Base-by-base conservation (phyloP, 2,113 vertebrate species). In the Gymnorhina tibicen region DNA sequence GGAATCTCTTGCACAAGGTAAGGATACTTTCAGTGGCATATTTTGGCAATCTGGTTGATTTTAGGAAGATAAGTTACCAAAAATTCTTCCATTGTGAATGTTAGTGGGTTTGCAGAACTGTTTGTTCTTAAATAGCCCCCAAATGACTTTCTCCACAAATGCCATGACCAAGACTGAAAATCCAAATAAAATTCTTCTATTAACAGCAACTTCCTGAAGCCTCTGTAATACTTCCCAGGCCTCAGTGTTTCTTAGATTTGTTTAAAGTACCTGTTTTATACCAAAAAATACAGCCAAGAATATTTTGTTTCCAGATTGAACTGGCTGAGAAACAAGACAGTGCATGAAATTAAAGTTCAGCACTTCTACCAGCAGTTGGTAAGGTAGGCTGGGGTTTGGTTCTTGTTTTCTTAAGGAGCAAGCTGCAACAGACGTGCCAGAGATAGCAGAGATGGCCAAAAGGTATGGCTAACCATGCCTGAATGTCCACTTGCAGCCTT, bases 1-100 rank as follows among this genome's bases (percentile, higher is more conserved):
- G 97, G 98, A 7, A 50, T 99, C 50, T 99, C 99, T 64, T 99
- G 98, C 86, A 99, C 98, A 5, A 98, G 99, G 99, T 99, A 90
- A 90, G 96, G 47, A 7, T 58, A 3, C 15, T 89, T 74, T 24
- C 2, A 30, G 11, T 66, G 35, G 35, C 27, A 66, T 84, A 13
- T 49, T 32, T 1, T 73, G 37, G 8, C 47, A 74, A 3, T 69
- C 59, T 35, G 15, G 10, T 83, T 58, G 46, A 14, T 33, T 55
- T 77, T 84, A 80, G 59, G 24, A 56, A 53, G 21, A 9, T 22
- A 47, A 69, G 16, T 82, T 77, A 39, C 16, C 66, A 44, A 42
- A n/a, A 35, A 33, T 63, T 58, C 30, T 28, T 62, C 37, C 11
- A 2, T 18, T 78, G 16, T 41, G 26, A 39, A 27, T 2, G 1